Evolutionary conservation across 2,888 invertebrate genomes (phyloP).

Genomic region (Pristionchus arcanus): DNA sequence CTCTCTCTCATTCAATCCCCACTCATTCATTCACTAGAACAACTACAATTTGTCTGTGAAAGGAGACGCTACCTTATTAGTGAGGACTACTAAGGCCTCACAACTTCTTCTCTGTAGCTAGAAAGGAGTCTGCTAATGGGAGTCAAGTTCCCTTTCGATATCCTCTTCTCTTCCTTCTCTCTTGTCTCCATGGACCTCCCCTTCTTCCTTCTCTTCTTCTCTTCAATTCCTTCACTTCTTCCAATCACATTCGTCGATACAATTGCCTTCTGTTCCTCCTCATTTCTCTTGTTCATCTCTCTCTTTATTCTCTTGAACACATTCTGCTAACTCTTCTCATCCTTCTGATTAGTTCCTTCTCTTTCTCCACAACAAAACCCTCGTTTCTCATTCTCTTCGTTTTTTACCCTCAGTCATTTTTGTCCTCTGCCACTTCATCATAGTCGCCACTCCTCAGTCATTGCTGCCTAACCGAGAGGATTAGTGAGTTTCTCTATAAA

Average conservation of each 20-base stretch:
- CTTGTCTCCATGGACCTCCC: not conserved
- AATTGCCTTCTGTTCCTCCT: not conserved
- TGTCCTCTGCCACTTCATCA: not conserved
- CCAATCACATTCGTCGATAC: not conserved
- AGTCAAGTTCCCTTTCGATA: constrained; percentile 36
- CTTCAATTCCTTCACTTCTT: not conserved
- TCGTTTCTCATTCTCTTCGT: not conserved
- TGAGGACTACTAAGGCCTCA: not conserved
- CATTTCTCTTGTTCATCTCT: constrained; percentile 26
- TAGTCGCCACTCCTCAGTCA: constrained; percentile 12
- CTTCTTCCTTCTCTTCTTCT: constrained; percentile 24
- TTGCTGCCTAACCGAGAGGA: constrained; percentile 10
- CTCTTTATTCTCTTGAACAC: constrained; percentile 5
- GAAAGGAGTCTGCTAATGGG: constrained; percentile 43
- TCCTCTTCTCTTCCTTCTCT: not conserved
- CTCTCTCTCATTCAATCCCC: constrained; percentile 38
- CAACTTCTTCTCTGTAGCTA: not conserved
- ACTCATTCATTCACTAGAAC: constrained; percentile 36
- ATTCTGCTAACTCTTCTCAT: constrained; percentile 20
- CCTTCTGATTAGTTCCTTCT: constrained; percentile 20
- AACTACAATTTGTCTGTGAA: constrained; percentile 18
- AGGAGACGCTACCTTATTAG: not conserved
- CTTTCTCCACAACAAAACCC: not conserved
- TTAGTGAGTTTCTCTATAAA: constrained; percentile 40
- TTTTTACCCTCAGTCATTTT: constrained; percentile 4